phyloP scores from a whole-genome alignment of 1,140 invertebrate genomes.

The Tetragonula clypearis region DNA sequence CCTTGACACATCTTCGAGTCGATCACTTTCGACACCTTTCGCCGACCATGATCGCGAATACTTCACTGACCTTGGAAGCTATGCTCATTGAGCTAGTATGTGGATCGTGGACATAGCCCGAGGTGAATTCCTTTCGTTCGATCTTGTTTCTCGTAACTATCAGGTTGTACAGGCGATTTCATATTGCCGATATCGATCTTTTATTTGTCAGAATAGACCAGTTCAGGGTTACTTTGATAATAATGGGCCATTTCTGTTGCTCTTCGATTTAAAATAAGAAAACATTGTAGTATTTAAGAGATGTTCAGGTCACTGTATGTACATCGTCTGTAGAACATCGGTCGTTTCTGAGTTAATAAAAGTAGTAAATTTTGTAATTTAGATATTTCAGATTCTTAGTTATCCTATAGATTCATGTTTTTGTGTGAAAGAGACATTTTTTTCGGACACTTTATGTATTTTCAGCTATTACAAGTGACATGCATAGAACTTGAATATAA shows the following conservation, averaged over 20 bases:
- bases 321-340: neutral
- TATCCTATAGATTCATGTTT: neutral
- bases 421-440: neutral
- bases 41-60: conserved; percentile 43
- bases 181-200: neutral
- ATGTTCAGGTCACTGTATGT: neutral
- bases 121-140: conserved; percentile 47
- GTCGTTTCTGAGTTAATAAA: neutral
- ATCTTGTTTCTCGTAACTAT: conserved; percentile 27
- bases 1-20: neutral
- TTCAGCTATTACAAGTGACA: neutral
- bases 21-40: conserved; percentile 23
- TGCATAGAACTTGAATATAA: no score
- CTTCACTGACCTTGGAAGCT: conserved; percentile 41
- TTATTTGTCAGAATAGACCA: neutral
- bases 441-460: neutral
- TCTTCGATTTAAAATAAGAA: neutral
- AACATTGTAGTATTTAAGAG: no score
- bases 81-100: conserved; percentile 20
- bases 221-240: neutral
- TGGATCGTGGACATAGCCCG: conserved; percentile 1
- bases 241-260: neutral
- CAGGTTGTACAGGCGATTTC: neutral
- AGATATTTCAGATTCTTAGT: neutral
- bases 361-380: neutral